Conservation (phyloP, 2,113 vertebrate species). For the Varanus salvator region DNA sequence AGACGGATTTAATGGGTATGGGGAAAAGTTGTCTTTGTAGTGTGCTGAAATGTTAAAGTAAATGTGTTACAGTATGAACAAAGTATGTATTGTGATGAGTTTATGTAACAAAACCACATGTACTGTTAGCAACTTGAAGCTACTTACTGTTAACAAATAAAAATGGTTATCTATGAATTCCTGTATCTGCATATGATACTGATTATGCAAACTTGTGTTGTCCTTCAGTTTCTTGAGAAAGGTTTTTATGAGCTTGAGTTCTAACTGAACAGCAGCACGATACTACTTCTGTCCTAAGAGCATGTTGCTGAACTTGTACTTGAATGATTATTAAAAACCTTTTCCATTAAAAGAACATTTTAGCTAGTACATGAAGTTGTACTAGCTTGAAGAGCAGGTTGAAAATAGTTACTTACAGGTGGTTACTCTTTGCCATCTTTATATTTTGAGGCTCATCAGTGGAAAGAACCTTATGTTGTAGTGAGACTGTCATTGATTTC, state of each 20-base stretch:
- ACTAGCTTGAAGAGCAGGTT: not conserved
- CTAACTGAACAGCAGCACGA: not conserved
- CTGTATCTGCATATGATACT: not conserved
- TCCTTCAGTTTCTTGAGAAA: no score
- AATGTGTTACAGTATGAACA: slow-evolving; percentile 30
- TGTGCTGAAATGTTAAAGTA: slow-evolving; percentile 5
- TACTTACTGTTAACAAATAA: slow-evolving; percentile 42
- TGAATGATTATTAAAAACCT: not conserved
- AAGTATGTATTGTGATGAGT: slow-evolving; percentile 47
- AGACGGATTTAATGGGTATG: slow-evolving; percentile 14
- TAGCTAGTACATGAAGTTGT: not conserved
- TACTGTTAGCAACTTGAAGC: slow-evolving; percentile 33
- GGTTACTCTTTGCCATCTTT: not conserved
- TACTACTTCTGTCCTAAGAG: not conserved
- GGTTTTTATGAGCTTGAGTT: not conserved
- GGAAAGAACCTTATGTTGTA: not conserved
- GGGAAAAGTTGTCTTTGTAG: slow-evolving; percentile 33
- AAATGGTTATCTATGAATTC: slow-evolving; percentile 28
- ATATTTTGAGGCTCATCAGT: not conserved
- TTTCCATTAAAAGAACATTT: not conserved
- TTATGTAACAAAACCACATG: slow-evolving; percentile 48
- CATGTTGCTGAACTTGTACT: no score
- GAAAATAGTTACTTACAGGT: not conserved
- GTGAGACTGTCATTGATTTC: not conserved
- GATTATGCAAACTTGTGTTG: not conserved